These are phyloP conservation scores for Amphiura filiformis DNA, from an alignment of 35 echinoderm and acorn worm species.

Conservation along the genomic window DNA sequence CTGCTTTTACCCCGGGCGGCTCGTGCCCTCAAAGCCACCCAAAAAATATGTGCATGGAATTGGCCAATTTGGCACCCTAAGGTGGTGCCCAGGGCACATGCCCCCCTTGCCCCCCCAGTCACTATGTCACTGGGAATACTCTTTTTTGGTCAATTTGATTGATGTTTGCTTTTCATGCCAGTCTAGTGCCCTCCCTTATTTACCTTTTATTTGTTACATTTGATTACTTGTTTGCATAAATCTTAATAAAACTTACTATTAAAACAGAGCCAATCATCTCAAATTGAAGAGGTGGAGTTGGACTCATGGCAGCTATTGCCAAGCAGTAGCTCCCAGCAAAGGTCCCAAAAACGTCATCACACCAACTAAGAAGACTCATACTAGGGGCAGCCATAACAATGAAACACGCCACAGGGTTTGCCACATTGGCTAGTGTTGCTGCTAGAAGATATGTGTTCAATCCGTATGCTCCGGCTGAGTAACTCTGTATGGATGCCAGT, in stretches of 20 bases:
- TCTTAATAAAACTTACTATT: constrained; percentile 97
- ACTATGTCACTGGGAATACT: too few relatives aligned
- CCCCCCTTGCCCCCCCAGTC: too few relatives aligned
- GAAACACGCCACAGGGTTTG: constrained; percentile 85
- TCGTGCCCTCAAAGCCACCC: too few relatives aligned
- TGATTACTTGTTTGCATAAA: too few relatives aligned
- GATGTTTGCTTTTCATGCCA: too few relatives aligned
- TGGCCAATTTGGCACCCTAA: too few relatives aligned
- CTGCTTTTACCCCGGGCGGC: too few relatives aligned
- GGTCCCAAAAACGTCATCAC: constrained; percentile 53
- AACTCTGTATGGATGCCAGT: constrained; percentile 91
- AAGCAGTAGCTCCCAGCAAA: constrained; percentile 61
- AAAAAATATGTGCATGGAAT: too few relatives aligned
- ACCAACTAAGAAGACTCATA: constrained; percentile 55
- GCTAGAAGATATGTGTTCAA: constrained; percentile 78
- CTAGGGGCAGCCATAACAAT: constrained; percentile 72
- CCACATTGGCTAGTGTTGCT: constrained; percentile 76
- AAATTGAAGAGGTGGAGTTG: constrained; percentile 71
- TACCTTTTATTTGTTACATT: too few relatives aligned
- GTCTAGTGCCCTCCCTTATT: too few relatives aligned
- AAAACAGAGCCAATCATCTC: constrained; percentile 57
- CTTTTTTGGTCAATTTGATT: too few relatives aligned
- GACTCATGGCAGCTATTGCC: constrained; percentile 72
- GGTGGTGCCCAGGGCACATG: too few relatives aligned
- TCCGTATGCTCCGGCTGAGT: constrained; percentile 72